Conservation (phyloP, 1,140 invertebrate genomes). For the Acromyrmex charruanus region DNA sequence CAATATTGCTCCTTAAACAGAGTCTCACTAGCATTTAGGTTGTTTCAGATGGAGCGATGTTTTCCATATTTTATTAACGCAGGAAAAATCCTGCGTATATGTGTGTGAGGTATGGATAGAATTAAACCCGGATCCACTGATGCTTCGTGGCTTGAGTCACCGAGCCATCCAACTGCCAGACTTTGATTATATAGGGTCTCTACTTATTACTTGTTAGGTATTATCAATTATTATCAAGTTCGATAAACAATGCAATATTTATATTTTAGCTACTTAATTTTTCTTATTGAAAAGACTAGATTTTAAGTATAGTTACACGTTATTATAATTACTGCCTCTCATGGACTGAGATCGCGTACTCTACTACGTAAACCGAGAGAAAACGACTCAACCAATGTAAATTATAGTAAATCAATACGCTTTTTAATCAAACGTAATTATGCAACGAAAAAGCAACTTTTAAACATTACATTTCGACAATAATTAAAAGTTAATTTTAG, state of each 20-base stretch:
- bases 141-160: too few species aligned
- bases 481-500: neutral
- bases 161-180: too few species aligned
- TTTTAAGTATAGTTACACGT: constrained; percentile 53
- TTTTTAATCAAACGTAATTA: neutral
- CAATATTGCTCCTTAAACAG: too few species aligned
- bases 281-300: constrained; percentile 30
- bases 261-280: neutral
- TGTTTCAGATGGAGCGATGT: too few species aligned
- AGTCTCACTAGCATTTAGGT: too few species aligned
- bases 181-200: too few species aligned
- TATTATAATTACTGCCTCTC: constrained; percentile 71
- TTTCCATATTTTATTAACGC: too few species aligned
- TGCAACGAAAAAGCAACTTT: neutral
- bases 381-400: constrained; percentile 42
- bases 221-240: neutral
- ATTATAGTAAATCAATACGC: neutral
- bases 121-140: too few species aligned
- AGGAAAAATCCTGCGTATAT: too few species aligned
- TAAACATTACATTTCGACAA: neutral
- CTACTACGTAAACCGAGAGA: constrained; percentile 78
- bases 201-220: too few species aligned
- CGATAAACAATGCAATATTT: neutral
- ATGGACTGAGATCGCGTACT: constrained; percentile 82
- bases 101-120: too few species aligned